These are phyloP conservation scores for Mesodorylaimus sp. DNA, from an alignment of 2,888 invertebrate genomes.

Conservation along the genomic window DNA sequence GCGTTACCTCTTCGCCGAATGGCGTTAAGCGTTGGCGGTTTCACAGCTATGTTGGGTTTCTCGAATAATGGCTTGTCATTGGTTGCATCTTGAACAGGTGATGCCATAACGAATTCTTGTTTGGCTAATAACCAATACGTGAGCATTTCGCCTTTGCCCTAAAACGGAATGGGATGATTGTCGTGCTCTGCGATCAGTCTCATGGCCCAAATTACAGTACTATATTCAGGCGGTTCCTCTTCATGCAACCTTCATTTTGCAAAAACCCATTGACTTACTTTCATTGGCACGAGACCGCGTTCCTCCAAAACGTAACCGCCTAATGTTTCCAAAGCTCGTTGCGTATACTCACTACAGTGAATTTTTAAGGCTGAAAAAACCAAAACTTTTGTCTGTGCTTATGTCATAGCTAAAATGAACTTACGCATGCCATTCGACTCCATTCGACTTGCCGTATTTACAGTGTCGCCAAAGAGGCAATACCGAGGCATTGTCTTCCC, in stretches of 20 bases:
- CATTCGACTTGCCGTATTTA: constrained; percentile 35
- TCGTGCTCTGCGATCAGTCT: too few relatives aligned
- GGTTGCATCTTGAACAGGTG: too few relatives aligned
- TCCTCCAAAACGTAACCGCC: constrained; percentile 23
- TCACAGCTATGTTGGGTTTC: too few relatives aligned
- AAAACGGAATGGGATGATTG: too few relatives aligned
- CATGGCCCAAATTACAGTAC: too few relatives aligned
- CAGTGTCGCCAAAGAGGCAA: constrained; percentile 33
- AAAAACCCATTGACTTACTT: constrained; percentile 13
- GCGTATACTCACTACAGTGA: constrained; percentile 23
- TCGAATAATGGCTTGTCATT: too few relatives aligned
- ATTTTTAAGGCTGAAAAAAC: constrained; percentile 24
- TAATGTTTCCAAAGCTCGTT: constrained; percentile 15
- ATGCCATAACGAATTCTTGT: too few relatives aligned
- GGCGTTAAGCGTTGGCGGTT: too few relatives aligned
- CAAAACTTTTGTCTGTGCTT: too few relatives aligned
- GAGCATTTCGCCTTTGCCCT: constrained; percentile 28
- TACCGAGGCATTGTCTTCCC: constrained; percentile 34
- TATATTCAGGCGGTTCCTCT: too few relatives aligned
- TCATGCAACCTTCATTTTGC: background rate
- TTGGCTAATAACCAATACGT: constrained; percentile 25
- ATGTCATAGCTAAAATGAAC: background rate
- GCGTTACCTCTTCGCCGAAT: too few relatives aligned
- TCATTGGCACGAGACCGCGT: constrained; percentile 22
- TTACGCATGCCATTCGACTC: constrained; percentile 49